phyloP scores from a whole-genome alignment of 2,113 vertebrate species.

The Crypturellus undulatus region DNA sequence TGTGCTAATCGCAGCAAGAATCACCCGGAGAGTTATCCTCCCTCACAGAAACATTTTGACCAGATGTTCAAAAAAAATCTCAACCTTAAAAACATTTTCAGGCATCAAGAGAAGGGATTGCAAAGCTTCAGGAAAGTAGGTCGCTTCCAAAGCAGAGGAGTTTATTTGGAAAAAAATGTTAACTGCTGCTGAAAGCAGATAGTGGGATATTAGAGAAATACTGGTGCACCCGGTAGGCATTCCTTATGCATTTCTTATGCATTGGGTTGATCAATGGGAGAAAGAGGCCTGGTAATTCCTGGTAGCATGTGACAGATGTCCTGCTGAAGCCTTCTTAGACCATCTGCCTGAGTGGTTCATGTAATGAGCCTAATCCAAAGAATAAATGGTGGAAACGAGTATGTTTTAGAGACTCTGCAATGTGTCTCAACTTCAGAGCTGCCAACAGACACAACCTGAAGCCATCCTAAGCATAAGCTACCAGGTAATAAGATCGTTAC shows the following conservation, averaged over 20 bases:
- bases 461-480: not conserved
- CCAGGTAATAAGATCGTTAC: not conserved
- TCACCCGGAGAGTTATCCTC: not conserved
- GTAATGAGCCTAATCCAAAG: not conserved
- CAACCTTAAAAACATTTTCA: not conserved
- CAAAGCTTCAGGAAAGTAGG: not conserved
- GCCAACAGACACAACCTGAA: not conserved
- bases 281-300: not conserved
- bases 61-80: not conserved
- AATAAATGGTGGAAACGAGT: not conserved
- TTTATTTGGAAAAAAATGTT: not conserved
- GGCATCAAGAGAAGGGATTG: not conserved
- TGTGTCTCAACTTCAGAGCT: not conserved
- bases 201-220: not conserved
- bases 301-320: not conserved
- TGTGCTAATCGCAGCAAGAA: not conserved
- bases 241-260: not conserved
- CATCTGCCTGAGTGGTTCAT: not conserved
- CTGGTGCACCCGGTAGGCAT: not conserved
- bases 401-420: not conserved
- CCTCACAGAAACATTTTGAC: not conserved
- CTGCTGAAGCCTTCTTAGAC: not conserved
- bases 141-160: not conserved
- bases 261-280: not conserved
- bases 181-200: not conserved